phyloP scores from a whole-genome alignment of 2,797 vertebrate genomes.

The Girardinus metallicus region DNA sequence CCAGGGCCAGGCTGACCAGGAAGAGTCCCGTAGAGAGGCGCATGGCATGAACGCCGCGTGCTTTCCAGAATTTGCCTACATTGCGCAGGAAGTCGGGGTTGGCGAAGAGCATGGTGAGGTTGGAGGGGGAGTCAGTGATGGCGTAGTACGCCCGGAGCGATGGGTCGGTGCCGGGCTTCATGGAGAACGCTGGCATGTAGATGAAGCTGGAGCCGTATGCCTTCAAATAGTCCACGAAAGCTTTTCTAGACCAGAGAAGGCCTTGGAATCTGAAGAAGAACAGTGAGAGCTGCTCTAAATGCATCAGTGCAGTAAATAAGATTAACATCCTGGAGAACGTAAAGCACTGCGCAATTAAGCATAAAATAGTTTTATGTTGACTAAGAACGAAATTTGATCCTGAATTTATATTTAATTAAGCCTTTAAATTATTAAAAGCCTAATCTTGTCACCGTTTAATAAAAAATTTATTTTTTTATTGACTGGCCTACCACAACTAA shows the following conservation, averaged over 20 bases:
- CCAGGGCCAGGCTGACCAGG: slow-evolving; percentile 91
- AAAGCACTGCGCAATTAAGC: too few species aligned
- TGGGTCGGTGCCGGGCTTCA: slow-evolving; percentile 91
- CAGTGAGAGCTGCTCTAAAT: not conserved
- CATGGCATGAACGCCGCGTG: slow-evolving; percentile 87
- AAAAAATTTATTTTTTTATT: not conserved
- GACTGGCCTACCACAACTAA: not conserved
- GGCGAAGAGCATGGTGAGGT: slow-evolving; percentile 93
- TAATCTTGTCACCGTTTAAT: not conserved
- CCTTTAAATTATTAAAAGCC: not conserved
- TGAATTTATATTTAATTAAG: not conserved
- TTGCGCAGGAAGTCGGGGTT: slow-evolving; percentile 92
- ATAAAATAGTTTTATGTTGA: not conserved
- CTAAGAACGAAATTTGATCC: not conserved
- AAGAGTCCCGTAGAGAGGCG: slow-evolving; percentile 96
- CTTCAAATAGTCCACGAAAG: slow-evolving; percentile 92
- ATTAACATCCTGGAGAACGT: not conserved
- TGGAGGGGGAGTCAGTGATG: slow-evolving; percentile 87
- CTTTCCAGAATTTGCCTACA: slow-evolving; percentile 95
- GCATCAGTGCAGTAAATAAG: not conserved
- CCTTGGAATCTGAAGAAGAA: slow-evolving; percentile 88
- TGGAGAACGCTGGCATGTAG: slow-evolving; percentile 98
- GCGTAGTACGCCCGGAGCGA: slow-evolving; percentile 91
- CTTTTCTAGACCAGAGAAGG: slow-evolving; percentile 93
- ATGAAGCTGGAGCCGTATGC: slow-evolving; percentile 92